Conservation (phyloP, 2,888 invertebrate genomes). For the Folsomia candida region DNA sequence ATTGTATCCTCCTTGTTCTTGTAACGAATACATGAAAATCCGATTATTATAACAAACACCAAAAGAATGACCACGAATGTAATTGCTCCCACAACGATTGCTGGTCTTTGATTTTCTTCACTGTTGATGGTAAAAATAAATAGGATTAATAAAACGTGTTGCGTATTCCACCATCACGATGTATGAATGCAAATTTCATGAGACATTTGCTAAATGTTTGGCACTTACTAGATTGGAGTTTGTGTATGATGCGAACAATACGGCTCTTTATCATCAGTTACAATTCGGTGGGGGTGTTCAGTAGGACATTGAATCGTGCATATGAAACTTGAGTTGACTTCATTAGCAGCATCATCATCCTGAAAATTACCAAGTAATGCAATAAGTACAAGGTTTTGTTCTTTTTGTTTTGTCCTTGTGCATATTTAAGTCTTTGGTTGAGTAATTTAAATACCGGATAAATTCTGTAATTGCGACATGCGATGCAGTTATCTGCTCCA, state of each 20-base stretch:
- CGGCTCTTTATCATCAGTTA: slow-evolving; percentile 70
- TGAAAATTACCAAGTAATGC: slow-evolving; percentile 52
- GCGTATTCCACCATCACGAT: no score
- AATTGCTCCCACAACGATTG: slow-evolving; percentile 57
- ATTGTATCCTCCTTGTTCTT: slow-evolving; percentile 16
- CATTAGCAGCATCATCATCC: slow-evolving; percentile 59
- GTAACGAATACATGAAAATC: slow-evolving; percentile 65
- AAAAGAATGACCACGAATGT: slow-evolving; percentile 60
- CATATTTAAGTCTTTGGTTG: no score
- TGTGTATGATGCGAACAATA: slow-evolving; percentile 67
- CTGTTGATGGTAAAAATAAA: slow-evolving; percentile 35
- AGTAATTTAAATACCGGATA: slow-evolving; percentile 60
- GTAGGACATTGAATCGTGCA: slow-evolving; percentile 81
- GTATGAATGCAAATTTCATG: neutral
- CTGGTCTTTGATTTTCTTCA: slow-evolving; percentile 51
- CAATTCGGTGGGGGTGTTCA: slow-evolving; percentile 73
- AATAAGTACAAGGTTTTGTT: neutral
- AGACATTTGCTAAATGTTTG: neutral
- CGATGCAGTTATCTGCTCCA: slow-evolving; percentile 69
- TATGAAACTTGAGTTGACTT: slow-evolving; percentile 71
- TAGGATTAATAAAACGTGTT: no score
- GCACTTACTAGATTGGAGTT: neutral
- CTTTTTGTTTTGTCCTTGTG: no score
- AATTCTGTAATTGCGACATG: slow-evolving; percentile 75
- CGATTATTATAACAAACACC: slow-evolving; percentile 54